Percentiles rank a stretch among this genome's conserved stretches.
Conservation (phyloP, 2,797 vertebrate species). For the Rhinella marina region DNA sequence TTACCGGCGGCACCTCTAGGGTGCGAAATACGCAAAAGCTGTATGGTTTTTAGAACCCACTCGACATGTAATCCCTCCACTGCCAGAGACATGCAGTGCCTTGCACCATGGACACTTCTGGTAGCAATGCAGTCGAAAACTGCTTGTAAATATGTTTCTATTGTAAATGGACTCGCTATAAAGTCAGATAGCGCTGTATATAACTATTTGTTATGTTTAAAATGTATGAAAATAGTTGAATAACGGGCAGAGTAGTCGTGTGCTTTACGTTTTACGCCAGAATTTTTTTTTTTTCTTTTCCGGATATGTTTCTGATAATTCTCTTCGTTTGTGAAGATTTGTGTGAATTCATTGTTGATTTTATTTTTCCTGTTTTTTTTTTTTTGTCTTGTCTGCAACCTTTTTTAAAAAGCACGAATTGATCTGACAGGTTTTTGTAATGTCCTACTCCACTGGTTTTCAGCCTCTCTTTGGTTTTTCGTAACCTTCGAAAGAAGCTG, state of each 20-base stretch:
- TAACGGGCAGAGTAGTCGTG: slow-evolving; percentile 52
- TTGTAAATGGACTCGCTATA: slow-evolving; percentile 57
- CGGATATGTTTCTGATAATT: slow-evolving; percentile 30
- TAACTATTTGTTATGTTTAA: slow-evolving; percentile 56
- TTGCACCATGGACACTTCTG: slow-evolving; percentile 47
- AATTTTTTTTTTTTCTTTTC: slow-evolving; percentile 40
- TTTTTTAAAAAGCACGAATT: slow-evolving; percentile 15
- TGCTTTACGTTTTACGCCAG: slow-evolving; percentile 50
- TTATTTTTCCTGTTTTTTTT: not conserved
- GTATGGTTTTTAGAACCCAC: slow-evolving; percentile 15
- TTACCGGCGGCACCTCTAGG: slow-evolving; percentile 5
- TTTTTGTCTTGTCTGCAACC: slow-evolving; percentile 38
- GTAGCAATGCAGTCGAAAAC: slow-evolving; percentile 37
- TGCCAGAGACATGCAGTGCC: slow-evolving; percentile 41
- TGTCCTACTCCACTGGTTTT: not conserved
- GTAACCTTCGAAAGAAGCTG: slow-evolving; percentile 23
- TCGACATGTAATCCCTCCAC: slow-evolving; percentile 42
- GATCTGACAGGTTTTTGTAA: slow-evolving; percentile 16
- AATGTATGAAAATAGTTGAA: slow-evolving; percentile 59
- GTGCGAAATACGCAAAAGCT: slow-evolving; percentile 17
- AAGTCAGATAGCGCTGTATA: slow-evolving; percentile 57
- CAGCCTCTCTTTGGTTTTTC: slow-evolving; percentile 35
- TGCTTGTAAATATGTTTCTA: slow-evolving; percentile 63
- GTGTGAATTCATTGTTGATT: slow-evolving; percentile 28
- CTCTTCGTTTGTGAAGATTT: slow-evolving; percentile 40